These are phyloP conservation scores for Fregata magnificens DNA, from an alignment of 2,113 vertebrate genomes.

Conservation along the genomic window DNA sequence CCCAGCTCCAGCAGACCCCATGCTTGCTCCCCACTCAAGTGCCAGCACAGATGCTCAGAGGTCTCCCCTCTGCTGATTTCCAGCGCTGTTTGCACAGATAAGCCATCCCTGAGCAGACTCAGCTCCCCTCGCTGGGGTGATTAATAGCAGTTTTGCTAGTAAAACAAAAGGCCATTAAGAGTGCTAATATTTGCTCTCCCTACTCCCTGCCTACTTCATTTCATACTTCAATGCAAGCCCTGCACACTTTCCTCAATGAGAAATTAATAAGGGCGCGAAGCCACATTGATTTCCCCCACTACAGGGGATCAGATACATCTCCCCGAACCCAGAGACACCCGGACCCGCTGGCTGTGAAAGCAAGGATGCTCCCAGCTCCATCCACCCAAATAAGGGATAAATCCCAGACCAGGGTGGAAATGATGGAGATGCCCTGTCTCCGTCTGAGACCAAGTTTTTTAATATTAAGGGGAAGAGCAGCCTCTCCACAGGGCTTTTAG, in stretches of 20 bases:
- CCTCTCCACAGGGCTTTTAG: neutral
- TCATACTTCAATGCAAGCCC: neutral
- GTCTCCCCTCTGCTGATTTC: neutral
- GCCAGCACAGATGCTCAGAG: rapidly evolving
- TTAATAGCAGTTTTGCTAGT: neutral
- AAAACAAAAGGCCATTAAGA: constrained; percentile 54
- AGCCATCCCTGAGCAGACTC: neutral
- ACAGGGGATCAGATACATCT: rapidly evolving
- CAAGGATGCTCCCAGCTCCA: neutral
- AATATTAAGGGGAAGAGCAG: neutral
- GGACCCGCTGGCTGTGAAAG: neutral
- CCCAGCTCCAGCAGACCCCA: rapidly evolving
- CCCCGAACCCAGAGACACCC: neutral
- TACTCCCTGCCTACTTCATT: constrained; percentile 39
- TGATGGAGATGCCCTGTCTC: rapidly evolving
- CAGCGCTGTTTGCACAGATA: neutral
- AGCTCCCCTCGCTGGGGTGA: neutral
- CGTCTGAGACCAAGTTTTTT: neutral
- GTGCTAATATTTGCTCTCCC: constrained; percentile 39
- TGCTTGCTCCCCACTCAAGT: rapidly evolving
- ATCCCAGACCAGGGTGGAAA: neutral
- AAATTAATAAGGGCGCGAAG: neutral
- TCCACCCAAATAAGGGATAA: neutral
- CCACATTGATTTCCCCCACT: neutral
- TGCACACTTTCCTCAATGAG: neutral